Conservation (phyloP, 2,797 vertebrate species). For the Setipinna tenuifilis region DNA sequence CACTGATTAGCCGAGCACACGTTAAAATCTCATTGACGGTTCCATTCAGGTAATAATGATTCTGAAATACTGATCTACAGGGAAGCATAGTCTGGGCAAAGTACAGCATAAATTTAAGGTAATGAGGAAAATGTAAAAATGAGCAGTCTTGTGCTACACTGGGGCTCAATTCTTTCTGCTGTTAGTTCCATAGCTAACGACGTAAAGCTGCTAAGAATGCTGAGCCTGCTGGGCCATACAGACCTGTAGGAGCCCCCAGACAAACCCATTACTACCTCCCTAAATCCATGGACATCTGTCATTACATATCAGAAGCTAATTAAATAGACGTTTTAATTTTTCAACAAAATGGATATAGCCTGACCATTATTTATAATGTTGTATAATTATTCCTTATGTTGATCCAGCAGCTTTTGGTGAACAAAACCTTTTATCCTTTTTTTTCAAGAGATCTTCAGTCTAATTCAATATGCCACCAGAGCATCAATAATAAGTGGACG, state of each 20-base stretch:
- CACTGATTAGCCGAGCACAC: background rate
- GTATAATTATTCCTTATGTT: background rate
- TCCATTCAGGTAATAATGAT: background rate
- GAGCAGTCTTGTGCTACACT: background rate
- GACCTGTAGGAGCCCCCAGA: background rate
- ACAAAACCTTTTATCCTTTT: background rate
- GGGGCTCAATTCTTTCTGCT: background rate
- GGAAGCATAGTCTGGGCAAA: background rate
- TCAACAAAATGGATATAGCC: background rate
- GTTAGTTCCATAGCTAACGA: background rate
- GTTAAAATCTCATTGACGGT: background rate
- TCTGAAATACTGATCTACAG: background rate
- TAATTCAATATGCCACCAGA: background rate
- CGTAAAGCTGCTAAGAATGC: background rate
- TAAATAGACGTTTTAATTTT: background rate
- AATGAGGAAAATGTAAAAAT: background rate
- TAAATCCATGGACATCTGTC: background rate
- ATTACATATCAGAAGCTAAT: background rate
- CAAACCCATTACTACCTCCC: background rate
- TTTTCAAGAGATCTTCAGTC: background rate
- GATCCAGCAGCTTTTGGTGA: background rate
- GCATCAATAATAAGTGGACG: background rate
- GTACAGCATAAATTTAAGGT: background rate
- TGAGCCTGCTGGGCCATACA: background rate
- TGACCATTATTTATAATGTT: background rate